Evolutionary conservation across 2,888 invertebrate genomes (phyloP), one percentile per base, ranked within the genome.

Genomic region (Cosmopolites sordidus): DNA sequence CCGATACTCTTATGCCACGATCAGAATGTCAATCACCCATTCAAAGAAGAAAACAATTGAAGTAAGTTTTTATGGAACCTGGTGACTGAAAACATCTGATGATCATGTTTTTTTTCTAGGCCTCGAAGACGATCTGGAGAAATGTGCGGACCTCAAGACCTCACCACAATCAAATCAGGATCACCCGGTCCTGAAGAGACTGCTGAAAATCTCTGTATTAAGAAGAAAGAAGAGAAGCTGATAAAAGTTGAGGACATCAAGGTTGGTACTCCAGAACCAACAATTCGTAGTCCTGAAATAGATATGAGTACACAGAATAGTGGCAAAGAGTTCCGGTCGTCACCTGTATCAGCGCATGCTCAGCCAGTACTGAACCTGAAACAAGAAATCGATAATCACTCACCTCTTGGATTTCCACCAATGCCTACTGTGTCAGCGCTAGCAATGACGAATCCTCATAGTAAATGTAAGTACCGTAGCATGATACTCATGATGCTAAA

Each of bases 41-140:
- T 75, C 89, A 91, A 1, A 78, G 92, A 56, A 78, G 92, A 59
- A 92, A 92, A 67, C 92, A 92, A 74, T 92, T 92, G 5, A 77
- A 92, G 43, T 56, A 51, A n/a, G 37, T 40, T 15, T 14, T 22
- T 22, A 5, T 22, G 8, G 8, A 5, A 8, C 22, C 22, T 22
- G 3, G 4, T 8, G 4, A 5, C 8, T 22, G 8, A 8, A 22
- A 22, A 22, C 22, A 5, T 22, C 4, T 33, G 3, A 33, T 11
- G 3, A 33, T 9, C 11, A 12, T 9, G n/a, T 33, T 33, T 6
- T 41, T 22, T 4, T 33, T 47, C 14, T 33, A 56, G 57, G 22
- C 92, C 92, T 2, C 77, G 92, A 41, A 79, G 92, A 60, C 81
- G 92, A 67, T 91, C 91, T 0, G 90, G 91, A 4, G 92, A 92